Base-by-base conservation (phyloP, 2,797 vertebrate species). In the Phalloptychus januarius region DNA sequence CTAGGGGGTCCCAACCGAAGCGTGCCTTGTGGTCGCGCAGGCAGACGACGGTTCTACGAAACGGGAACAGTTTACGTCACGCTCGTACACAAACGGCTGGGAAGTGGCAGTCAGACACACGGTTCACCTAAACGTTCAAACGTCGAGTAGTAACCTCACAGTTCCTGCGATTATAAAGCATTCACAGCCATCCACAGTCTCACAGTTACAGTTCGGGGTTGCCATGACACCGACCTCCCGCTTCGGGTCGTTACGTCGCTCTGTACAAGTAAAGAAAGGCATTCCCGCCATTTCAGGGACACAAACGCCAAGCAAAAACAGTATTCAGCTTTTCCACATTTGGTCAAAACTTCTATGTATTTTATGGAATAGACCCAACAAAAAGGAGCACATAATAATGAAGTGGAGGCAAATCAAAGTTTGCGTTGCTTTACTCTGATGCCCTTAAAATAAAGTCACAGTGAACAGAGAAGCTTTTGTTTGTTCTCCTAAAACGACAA, bases 121-220 rank as follows among this genome's bases (percentile, higher is more conserved):
- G 5, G 67, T 81, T 83, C 56, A 44, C 85, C 86, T 88, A 89
- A 87, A 81, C 88, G 78, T 73, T 78, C 73, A 38, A 90, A 86
- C 80, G 33, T 25, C 28, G 4, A 25, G 36, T 5, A 25, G 63
- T 70, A 77, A 78, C 61, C 36, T 80, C 74, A 80, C 83, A 74
- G 54, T 69, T 81, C n/a, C 16, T 45, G 89, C 80, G 80, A 15
- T 45, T 40, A 31, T 16, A 36, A 2, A 15, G 28, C 40, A 52
- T n/a, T n/a, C n/a, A n/a, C n/a, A n/a, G 63, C 58, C 28, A 71
- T 31, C 72, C 77, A 71, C 72, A 84, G 79, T 69, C 73, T 79
- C 54, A 33, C 75, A 4, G 48, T 72, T 69, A n/a, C 15, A 33
- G 58, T 33, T 36, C 33, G 20, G 61, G 61, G 15, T 31, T 38